Conservation (phyloP, 2,797 vertebrate genomes). For the Streptopelia turtur region DNA sequence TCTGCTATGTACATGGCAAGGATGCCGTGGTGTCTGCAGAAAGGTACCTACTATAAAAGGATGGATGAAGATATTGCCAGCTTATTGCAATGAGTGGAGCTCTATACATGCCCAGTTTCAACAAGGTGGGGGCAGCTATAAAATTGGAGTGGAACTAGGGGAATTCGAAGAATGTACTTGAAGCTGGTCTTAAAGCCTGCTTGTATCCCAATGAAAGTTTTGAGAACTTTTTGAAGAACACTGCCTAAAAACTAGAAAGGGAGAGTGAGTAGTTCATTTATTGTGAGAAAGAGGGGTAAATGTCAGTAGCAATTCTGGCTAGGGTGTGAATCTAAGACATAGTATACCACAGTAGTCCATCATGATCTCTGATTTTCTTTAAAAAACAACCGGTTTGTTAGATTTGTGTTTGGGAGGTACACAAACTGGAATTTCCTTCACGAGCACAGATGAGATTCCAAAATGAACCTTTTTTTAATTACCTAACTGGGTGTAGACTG, state of each 20-base stretch:
- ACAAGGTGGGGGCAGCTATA: neutral
- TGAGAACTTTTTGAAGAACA: neutral
- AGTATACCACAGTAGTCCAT: neutral
- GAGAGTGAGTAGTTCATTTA: neutral
- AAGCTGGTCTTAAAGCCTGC: neutral
- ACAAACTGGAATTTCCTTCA: neutral
- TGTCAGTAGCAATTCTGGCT: neutral
- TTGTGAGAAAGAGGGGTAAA: neutral
- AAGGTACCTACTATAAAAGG: neutral
- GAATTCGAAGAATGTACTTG: neutral
- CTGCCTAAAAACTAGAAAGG: neutral
- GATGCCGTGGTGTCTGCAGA: neutral
- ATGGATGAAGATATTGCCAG: neutral
- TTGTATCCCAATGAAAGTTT: neutral
- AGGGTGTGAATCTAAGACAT: neutral
- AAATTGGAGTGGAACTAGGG: accelerated
- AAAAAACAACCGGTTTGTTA: neutral
- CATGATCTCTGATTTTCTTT: neutral
- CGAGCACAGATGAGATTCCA: neutral
- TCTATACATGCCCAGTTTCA: accelerated
- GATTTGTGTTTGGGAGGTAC: neutral
- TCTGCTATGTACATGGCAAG: neutral
- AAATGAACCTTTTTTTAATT: neutral
- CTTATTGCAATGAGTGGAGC: neutral
- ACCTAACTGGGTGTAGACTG: neutral